Base-by-base conservation (phyloP, 1,140 invertebrate genomes). In the Ceratina japonica region DNA sequence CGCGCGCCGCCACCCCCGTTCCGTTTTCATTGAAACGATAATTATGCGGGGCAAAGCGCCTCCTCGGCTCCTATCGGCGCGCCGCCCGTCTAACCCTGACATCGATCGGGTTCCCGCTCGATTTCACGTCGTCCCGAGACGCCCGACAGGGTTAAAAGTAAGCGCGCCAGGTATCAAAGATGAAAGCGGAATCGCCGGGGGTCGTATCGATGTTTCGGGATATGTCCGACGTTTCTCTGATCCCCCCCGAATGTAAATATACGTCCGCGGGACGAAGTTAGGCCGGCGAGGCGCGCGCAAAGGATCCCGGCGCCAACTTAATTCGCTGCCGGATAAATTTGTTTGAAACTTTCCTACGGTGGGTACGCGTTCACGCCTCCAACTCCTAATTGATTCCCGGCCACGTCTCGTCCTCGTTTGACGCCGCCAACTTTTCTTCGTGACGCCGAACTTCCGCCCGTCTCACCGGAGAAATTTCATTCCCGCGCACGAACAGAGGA, bases 21-120 rank as follows among this genome's bases (percentile, higher is more conserved):
- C 27, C 27, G 4, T 31, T 80, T 56, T 84, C 79, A 54, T 68
- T 73, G 74, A 83, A 73, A 66, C 82, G 78, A 74, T 84, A 84
- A 84, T 84, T 84, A 84, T 71, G 62, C 24, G 37, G 16, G 37
- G 51, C 82, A 80, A 83, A 66, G 71, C 77, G 7, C 7, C n/a
- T n/a, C n/a, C 27, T 65, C 13, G 54, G 56, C 59, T 69, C 74
- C 69, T 68, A 72, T 74, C 24, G 58, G n/a, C 18, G 44, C 18
- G 31, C 37, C 16, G 51, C 77, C 77, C 49, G 69, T 59, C 62
- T 75, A 83, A 84, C 31, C 66, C 18, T 59, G 58, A 31, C 24
- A 59, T 74, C 44, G 62, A 79, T 74, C 71, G 22, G 15, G 31
- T 44, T 22, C 27, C 37, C 24, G 62, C 70, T 64, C 77, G 7